Evolutionary conservation across 1,140 invertebrate species (phyloP).

Genomic region (Cataglyphis hispanica): DNA sequence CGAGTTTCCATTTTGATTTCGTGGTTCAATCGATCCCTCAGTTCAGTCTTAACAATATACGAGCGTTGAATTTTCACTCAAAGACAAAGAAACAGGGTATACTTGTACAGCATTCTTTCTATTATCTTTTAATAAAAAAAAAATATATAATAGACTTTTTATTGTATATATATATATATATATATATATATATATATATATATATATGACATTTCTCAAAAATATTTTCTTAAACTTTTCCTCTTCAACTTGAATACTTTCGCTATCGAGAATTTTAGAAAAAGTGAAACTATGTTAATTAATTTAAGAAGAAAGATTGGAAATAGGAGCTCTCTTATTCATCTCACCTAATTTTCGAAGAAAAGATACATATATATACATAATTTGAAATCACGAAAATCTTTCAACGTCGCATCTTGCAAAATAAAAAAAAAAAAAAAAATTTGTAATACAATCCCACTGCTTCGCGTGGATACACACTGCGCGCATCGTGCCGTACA

Average conservation of each 20-base stretch:
- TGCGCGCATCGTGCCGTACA: not conserved
- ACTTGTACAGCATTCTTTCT: not conserved
- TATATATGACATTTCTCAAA: no score
- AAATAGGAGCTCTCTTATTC: not conserved
- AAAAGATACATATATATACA: no score
- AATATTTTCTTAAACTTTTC: not conserved
- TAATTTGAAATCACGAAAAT: not conserved
- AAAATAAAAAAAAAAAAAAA: not conserved
- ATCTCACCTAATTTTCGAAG: not conserved
- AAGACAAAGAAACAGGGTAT: not conserved
- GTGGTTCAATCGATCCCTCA: slow-evolving; percentile 44
- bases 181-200: not conserved
- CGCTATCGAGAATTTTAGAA: not conserved
- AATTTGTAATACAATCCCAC: no score
- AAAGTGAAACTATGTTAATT: not conserved
- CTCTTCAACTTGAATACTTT: not conserved
- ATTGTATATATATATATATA: not conserved
- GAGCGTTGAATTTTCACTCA: slow-evolving; percentile 20
- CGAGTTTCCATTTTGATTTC: slow-evolving; percentile 59
- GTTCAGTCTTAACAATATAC: slow-evolving; percentile 40
- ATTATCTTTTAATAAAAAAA: not conserved
- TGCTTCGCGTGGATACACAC: not conserved
- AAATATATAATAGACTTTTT: not conserved
- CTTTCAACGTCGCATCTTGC: not conserved
- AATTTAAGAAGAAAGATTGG: not conserved